These are phyloP conservation scores for Spinibarbus caldwelli DNA, from an alignment of 2,797 vertebrate genomes.

Conservation along the genomic window DNA sequence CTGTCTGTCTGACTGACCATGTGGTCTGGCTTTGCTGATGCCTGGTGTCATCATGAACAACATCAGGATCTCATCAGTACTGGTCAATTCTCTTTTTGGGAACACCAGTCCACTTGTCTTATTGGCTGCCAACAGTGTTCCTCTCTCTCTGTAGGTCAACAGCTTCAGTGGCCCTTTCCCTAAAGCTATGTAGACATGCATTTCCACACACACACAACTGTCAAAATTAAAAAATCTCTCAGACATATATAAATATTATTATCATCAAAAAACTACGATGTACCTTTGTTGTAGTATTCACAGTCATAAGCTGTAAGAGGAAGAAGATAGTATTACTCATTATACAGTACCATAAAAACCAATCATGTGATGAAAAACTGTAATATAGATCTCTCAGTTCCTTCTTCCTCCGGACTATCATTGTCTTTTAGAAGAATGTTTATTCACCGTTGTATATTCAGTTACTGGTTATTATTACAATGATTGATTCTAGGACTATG, in stretches of 20 bases:
- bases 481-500: not conserved
- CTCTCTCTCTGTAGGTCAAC: constrained; percentile 78
- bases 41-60: constrained; percentile 94
- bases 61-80: constrained; percentile 66
- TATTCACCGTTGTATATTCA: not conserved
- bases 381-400: not conserved
- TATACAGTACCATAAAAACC: not conserved
- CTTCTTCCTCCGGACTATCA: not conserved
- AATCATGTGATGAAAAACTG: not conserved
- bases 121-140: constrained; percentile 74
- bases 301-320: constrained; percentile 91
- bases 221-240: not conserved
- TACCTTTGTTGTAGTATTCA: constrained; percentile 99
- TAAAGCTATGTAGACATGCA: constrained; percentile 76
- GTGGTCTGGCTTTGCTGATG: constrained; percentile 84
- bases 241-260: not conserved
- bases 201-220: not conserved
- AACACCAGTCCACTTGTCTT: constrained; percentile 72
- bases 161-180: constrained; percentile 92
- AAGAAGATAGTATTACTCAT: constrained; percentile 51
- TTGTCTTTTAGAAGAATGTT: not conserved
- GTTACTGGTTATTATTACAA: not conserved
- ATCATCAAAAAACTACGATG: constrained; percentile 22
- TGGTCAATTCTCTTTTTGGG: constrained; percentile 70
- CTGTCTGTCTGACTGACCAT: constrained; percentile 80